Evolutionary conservation across 2,797 vertebrate genomes (phyloP), one percentile per base, ranked within the genome.

Genomic region (Crypturellus tataupa): DNA sequence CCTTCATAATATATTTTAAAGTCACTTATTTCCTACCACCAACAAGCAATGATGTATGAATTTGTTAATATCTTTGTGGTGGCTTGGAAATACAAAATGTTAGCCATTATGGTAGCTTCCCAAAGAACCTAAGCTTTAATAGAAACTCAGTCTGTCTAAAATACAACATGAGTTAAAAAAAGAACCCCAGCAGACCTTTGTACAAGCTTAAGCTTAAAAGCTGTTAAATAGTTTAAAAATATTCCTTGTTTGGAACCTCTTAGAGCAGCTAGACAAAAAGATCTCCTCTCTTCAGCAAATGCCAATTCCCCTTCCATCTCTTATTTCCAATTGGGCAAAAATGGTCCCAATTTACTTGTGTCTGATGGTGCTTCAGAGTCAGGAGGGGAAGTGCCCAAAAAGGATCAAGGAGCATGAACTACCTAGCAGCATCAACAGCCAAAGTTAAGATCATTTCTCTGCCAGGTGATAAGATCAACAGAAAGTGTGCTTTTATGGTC

Each of bases 21-120:
- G 87, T 69, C 80, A 80, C 83, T 90, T 46, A 68, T 59, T 94
- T 90, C 87, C 83, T 69, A 88, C 63, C 75, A 90, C 40, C 37
- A 84, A 83, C 75, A 96, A 67, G 65, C 44, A 87, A 51, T 93
- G 89, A 88, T 78, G 42, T 68, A 86, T 84, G 89, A 92, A 93
- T 87, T 84, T 73, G 83, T 86, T 86, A 81, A 6, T 79, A 60
- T 29, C 44, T 67, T 33, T 55, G 40, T 21, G n/a, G 78, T 62
- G 64, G 64, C 60, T 94, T 84, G 47, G 89, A 90, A 95, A 80
- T 58, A 79, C 47, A 75, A 72, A 93, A 44, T 3, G 14, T 44
- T 40, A 67, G 79, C 40, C 47, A 46, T 72, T 60, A 42, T 35
- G 62, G 65, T 68, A 81, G 77, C 67, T 82, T 88, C 76, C n/a